Evolutionary conservation across 1,140 invertebrate species (phyloP), one percentile per base, ranked within the genome.

Genomic region (Amphibalanus amphitrite): DNA sequence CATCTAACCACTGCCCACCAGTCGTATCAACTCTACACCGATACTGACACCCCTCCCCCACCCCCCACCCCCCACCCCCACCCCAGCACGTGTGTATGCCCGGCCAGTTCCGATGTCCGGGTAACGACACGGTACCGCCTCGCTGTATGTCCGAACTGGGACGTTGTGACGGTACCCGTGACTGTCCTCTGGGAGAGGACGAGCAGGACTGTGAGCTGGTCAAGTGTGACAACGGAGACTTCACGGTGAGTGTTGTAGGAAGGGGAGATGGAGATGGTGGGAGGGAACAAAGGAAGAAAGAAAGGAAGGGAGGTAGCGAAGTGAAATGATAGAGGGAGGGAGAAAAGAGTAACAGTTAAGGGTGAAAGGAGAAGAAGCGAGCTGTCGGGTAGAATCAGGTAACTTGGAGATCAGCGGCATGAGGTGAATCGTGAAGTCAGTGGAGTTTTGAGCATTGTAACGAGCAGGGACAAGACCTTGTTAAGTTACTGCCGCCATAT

Each of bases 131-230:
- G 4, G 29, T 75, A 8, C 68, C 75, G 29, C 76, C 77, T 26
- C 74, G 77, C 70, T 86, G 85, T 75, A 84, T 86, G 70, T 78
- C 80, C 17, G 76, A 76, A n/a, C 77, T 77, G 33, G 79, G 78
- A 29, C 77, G 78, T 29, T 84, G 83, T 77, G 79, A 85, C 76
- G 79, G 80, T 10, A 76, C 75, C 68, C 29, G 67, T 23, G 81
- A 84, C 76, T 84, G 83, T 77, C 76, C 77, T 8, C 78, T 78
- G 10, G 85, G 83, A 33, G 86, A 88, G 75, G 90, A 92, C 81
- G 89, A 91, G 81, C 73, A 73, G 8, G 79, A 86, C 78, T 90
- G 88, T 77, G 83, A 85, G 25, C 83, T 84, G 38, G 82, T 81
- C 67, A 85, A 84, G 26, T 59, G 47, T 23, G 6, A 8, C 47